A percentile compares a stretch with the other conserved stretches of the same genome.
These are phyloP conservation scores for Chromis chromis DNA, from an alignment of 2,797 vertebrate species.

Conservation along the genomic window DNA sequence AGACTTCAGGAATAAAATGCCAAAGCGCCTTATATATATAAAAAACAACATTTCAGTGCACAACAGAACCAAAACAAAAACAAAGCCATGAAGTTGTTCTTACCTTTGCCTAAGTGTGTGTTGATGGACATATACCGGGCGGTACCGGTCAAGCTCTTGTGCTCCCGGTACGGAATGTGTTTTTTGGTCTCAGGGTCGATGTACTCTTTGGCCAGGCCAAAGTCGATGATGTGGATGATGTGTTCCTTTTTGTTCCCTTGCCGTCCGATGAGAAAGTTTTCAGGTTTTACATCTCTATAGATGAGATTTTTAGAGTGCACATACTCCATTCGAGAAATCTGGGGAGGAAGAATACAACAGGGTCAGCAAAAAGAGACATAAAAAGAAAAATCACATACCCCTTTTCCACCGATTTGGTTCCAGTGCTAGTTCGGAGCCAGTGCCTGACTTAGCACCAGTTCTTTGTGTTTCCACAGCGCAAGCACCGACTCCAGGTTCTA, in stretches of 20 bases:
- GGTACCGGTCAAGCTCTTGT: slow-evolving; percentile 98
- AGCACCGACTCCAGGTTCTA: too few relatives aligned
- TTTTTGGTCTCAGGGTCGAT: slow-evolving; percentile 99
- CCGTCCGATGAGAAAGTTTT: slow-evolving; percentile 98
- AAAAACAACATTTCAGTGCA: not conserved
- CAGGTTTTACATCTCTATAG: slow-evolving; percentile 98
- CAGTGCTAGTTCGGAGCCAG: too few relatives aligned
- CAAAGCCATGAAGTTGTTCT: slow-evolving; percentile 34
- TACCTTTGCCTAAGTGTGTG: slow-evolving; percentile 98
- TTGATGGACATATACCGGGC: slow-evolving; percentile 99
- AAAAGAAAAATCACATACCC: too few relatives aligned
- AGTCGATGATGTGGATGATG: slow-evolving; percentile 99
- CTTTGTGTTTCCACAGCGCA: too few relatives aligned
- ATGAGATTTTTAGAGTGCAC: slow-evolving; percentile 99
- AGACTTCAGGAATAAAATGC: slow-evolving; percentile 14
- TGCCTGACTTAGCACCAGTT: too few relatives aligned
- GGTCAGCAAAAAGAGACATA: not conserved
- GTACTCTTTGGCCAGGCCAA: slow-evolving; percentile 99
- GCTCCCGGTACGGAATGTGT: slow-evolving; percentile 99
- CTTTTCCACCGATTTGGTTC: too few relatives aligned
- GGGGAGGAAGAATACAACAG: slow-evolving; percentile 21
- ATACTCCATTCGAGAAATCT: slow-evolving; percentile 98
- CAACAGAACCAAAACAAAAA: not conserved
- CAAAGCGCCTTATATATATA: not conserved
- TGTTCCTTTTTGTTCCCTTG: slow-evolving; percentile 98